Percentiles rank a stretch among this genome's conserved stretches.
These are phyloP conservation scores for Drosophila niveifrons DNA, from an alignment of 2,888 invertebrate species.

Conservation along the genomic window DNA sequence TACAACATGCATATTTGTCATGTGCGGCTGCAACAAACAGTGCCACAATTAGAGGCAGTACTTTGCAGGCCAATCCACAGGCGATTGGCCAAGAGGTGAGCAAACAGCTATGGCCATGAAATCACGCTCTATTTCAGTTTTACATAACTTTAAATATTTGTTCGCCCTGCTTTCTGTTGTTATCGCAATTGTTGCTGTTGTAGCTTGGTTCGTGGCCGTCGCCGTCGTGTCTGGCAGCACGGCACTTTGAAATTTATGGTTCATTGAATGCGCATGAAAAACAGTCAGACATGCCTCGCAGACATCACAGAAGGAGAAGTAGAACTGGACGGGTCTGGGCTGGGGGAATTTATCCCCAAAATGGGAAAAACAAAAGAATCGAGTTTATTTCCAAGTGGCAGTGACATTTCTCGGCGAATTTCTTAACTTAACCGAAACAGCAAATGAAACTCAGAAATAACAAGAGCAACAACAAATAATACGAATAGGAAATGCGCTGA, in stretches of 20 bases:
- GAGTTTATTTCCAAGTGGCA: slow-evolving; percentile 66
- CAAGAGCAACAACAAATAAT: slow-evolving; percentile 7
- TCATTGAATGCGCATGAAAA: slow-evolving; percentile 81
- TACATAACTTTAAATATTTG: slow-evolving; percentile 65
- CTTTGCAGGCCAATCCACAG: slow-evolving; percentile 17
- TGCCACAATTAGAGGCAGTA: slow-evolving; percentile 55
- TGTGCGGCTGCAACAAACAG: slow-evolving; percentile 32
- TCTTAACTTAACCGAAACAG: slow-evolving; percentile 47
- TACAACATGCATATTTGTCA: slow-evolving; percentile 41
- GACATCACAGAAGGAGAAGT: slow-evolving; percentile 9
- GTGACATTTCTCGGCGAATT: slow-evolving; percentile 46
- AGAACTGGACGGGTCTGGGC: neutral
- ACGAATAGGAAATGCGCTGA: slow-evolving; percentile 21
- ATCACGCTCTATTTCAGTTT: slow-evolving; percentile 35
- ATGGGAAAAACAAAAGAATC: slow-evolving; percentile 69
- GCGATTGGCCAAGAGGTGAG: slow-evolving; percentile 41
- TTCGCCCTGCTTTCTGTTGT: slow-evolving; percentile 6
- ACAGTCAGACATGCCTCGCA: slow-evolving; percentile 58
- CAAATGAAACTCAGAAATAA: slow-evolving; percentile 36
- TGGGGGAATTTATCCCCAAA: slow-evolving; percentile 31
- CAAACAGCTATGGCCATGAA: slow-evolving; percentile 53
- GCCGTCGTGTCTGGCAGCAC: slow-evolving; percentile 71
- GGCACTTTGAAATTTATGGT: slow-evolving; percentile 82
- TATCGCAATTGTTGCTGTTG: slow-evolving; percentile 22
- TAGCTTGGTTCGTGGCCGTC: slow-evolving; percentile 36